Evolutionary conservation across 2,797 vertebrate species (phyloP).

Genomic region (Girardinus metallicus): DNA sequence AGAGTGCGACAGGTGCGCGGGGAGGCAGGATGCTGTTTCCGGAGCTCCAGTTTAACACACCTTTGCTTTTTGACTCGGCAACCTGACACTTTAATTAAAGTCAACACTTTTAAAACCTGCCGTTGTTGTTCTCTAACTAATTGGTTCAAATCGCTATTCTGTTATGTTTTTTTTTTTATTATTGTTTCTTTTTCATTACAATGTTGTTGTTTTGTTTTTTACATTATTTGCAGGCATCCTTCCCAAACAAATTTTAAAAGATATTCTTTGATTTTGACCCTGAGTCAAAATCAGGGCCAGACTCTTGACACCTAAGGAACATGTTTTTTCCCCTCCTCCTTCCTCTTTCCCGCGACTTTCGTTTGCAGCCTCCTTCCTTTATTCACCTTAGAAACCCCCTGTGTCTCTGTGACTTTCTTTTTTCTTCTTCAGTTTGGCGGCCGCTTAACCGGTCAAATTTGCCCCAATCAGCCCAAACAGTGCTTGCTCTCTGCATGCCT

Average conservation of each 20-base stretch:
- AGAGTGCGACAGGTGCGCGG: slow-evolving; percentile 50
- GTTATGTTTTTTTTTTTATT: background rate
- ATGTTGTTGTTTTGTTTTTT: no score
- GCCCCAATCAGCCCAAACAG: slow-evolving; percentile 25
- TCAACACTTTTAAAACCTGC: no score
- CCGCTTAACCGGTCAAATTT: slow-evolving; percentile 67
- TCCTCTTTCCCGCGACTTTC: slow-evolving; percentile 40
- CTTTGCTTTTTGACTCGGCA: background rate
- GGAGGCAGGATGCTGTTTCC: background rate
- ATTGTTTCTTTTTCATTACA: background rate
- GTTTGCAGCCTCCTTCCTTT: slow-evolving; percentile 35
- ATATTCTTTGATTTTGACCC: background rate
- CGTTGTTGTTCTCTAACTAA: background rate
- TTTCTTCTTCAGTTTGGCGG: slow-evolving; percentile 67
- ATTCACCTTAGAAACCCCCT: slow-evolving; percentile 70
- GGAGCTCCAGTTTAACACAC: background rate
- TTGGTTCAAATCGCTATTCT: background rate
- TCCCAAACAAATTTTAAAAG: background rate
- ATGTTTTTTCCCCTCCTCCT: background rate
- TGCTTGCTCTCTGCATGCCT: background rate
- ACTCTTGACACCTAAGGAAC: background rate
- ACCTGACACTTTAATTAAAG: background rate
- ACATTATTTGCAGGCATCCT: background rate
- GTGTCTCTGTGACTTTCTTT: slow-evolving; percentile 31
- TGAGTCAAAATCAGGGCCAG: no score